Base-by-base conservation (phyloP, 2,113 vertebrate species). In the Ciconia boyciana region DNA sequence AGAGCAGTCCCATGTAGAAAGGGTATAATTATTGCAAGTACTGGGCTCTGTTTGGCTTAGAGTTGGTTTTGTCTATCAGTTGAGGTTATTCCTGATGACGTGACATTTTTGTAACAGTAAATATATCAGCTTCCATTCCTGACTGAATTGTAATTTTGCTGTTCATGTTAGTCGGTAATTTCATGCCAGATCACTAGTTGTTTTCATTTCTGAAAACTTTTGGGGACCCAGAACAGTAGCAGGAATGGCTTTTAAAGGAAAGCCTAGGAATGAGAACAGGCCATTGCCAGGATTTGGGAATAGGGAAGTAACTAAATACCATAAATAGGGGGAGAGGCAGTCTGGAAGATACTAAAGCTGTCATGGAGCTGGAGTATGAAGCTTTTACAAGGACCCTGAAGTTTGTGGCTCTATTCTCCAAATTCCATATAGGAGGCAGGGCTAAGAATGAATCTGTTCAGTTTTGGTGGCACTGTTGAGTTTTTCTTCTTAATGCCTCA, bases 401-500 rank as follows among this genome's bases (percentile, higher is more conserved):
- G 12, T 57, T 60, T 91, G 41, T 76, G 48, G 15, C 41, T 88
- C 49, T 69, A 1, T 72, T 13, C 39, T 16, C 41, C 25, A 54
- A 71, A 80, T 52, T 31, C 62, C 11, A 1, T 49, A 6, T 12
- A 57, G 76, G 28, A 81, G 26, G 7, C 70, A 71, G 12, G 20
- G 4, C 34, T 92, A n/a, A 75, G 57, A 91, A 68, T 80, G 55
- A 88, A 74, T 9, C 34, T 61, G 16, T 77, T 93, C 4, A 1
- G 7, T 54, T 95, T 70, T 81, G 49, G 55, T 86, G 49, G 36
- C 44, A 83, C 34, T 44, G 36, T 10, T 72, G 46, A 57, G 28
- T 61, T 93, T 88, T 93, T 66, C 26, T 86, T 83, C 46, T 84
- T 93, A 51, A 78, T 87, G 43, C n/a, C 72, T 92, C 43, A 13